Evolutionary conservation across 2,797 vertebrate species (phyloP).

Genomic region (Poecilia picta): DNA sequence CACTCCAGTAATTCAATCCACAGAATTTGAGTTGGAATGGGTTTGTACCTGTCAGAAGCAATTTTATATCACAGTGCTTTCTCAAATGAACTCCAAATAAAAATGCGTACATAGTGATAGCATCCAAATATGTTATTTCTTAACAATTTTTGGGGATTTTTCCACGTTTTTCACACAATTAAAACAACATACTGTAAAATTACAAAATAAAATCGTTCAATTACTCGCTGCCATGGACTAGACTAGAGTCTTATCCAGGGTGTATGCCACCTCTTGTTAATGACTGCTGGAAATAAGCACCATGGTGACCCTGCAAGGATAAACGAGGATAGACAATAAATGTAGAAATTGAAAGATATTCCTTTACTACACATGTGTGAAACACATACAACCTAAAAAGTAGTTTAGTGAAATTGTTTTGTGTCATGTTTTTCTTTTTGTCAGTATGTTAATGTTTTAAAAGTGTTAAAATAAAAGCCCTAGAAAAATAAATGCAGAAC

Average conservation of each 20-base stretch:
- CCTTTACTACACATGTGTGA: neutral
- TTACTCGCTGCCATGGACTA: neutral
- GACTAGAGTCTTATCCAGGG: neutral
- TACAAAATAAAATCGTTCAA: neutral
- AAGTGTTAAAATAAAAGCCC: neutral
- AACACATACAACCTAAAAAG: neutral
- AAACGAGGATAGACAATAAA: neutral
- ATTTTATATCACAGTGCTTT: conserved; percentile 32
- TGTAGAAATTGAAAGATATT: neutral
- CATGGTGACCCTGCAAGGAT: neutral
- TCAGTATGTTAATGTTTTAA: neutral
- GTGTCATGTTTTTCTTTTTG: neutral
- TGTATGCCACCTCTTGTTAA: neutral
- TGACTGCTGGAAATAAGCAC: neutral
- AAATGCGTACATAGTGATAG: conserved; percentile 36
- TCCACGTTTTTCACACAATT: neutral
- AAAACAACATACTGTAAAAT: neutral
- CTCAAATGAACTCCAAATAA: conserved; percentile 15
- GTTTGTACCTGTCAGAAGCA: conserved; percentile 37
- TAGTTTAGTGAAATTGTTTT: neutral
- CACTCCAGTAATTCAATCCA: conserved; percentile 59
- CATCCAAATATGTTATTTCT: neutral
- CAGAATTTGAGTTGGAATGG: conserved; percentile 26
- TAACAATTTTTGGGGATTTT: no score
- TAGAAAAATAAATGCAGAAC: neutral